Base-by-base conservation (phyloP, 2,797 vertebrate species). In the Arnoldichthys spilopterus region DNA sequence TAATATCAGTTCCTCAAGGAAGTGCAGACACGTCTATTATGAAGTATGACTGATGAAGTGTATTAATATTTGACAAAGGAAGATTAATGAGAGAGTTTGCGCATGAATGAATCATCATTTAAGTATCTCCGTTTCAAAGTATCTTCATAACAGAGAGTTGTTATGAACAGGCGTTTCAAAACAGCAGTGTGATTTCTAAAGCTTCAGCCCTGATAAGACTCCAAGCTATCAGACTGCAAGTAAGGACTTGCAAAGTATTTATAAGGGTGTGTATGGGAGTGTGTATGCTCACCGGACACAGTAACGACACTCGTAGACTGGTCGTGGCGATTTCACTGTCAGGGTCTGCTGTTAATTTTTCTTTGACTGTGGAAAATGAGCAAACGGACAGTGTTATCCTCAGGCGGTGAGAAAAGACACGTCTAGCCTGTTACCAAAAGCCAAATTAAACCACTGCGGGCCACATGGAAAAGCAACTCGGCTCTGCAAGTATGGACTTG, bases 311-410 rank as follows among this genome's bases (percentile, higher is more conserved):
- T 75, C 96, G 92, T 77, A 96, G 88, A 83, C 95, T 96, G 84
- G 95, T 96, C 24, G 95, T 96, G 74, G 95, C 95, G 74, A 96
- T 96, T 93, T 96, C 95, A 82, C 95, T 96, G 92, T 96, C 95
- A n/a, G 95, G 95, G 82, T 96, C 95, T 0, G 95, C 95, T 6
- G 95, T 96, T 85, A 96, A 87, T 63, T 96, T 96, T 87, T 96
- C 95, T 91, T 96, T 96, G 88, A 96, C 95, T 96, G 88, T 72
- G 30, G 82, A 40, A 81, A 18, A 82, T 9, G 63, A 84, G 49
- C 22, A 86, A 67, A 79, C 59, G 34, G 45, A 75, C 24, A 61
- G 12, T 54, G 64, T 72, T 75, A 34, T 43, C 56, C 32, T 32
- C 40, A 32, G 49, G 20, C 30, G n/a, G 51, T 32, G 28, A 56